Base-by-base conservation (phyloP, 2,888 invertebrate species). In the Ditula angustiorana region DNA sequence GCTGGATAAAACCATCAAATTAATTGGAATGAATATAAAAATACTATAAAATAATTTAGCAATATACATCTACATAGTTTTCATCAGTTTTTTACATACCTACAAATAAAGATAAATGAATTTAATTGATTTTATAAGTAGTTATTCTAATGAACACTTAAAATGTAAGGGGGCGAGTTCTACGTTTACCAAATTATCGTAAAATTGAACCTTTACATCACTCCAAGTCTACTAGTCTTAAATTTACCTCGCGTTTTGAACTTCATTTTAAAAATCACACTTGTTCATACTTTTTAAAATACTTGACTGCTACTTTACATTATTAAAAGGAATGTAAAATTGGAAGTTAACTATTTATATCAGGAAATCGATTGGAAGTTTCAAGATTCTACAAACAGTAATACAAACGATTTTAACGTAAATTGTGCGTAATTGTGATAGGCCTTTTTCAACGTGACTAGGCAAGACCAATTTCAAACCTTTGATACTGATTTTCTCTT, bases 31-130 rank as follows among this genome's bases (percentile, higher is more conserved):
- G 87, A 90, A 90, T 92, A 92, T 88, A 92, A 91, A 87, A 92
- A 92, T 92, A 92, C 90, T 90, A 90, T 90, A 82, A 92, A 91
- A 90, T 87, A 91, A 91, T 90, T 92, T 91, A 86, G 89, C 86
- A 87, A 88, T 90, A 87, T 85, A 76, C 79, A 68, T 80, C 88
- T 74, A 78, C 77, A 79, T 86, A 88, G 81, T 79, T 83, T 81
- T 80, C 78, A 81, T 84, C 81, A 83, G 82, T 85, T 82, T 80
- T 83, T 85, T 84, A 87, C 79, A 82, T 82, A 83, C 83, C 83
- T 82, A 81, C 85, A 88, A 67, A 85, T 81, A 79, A 78, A 85
- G 79, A 82, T 81, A 85, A 88, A 87, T 79, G 79, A 89, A 86
- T 80, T 81, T 82, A 83, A 83, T 82, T 79, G 81, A 75, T 84